Conservation (phyloP, 2,888 invertebrate genomes). For the Exephanes ischioxanthus region DNA sequence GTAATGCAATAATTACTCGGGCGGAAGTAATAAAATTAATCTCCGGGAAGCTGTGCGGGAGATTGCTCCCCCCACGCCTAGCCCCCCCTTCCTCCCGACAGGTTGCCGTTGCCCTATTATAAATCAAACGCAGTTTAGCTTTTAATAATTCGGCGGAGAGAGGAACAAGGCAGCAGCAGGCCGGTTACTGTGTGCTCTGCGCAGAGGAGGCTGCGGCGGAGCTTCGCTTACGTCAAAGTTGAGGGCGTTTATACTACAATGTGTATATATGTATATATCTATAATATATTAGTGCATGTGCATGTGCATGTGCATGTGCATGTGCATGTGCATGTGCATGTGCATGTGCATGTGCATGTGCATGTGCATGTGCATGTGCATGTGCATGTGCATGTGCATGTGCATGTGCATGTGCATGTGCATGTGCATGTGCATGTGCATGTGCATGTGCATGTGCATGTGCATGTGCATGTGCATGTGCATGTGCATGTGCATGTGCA, state of each 20-base stretch:
- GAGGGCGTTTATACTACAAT: neutral
- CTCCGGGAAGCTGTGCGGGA: conserved; percentile 74
- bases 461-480: no score
- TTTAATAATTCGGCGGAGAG: conserved; percentile 81
- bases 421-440: no score
- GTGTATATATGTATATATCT: neutral
- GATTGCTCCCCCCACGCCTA: conserved; percentile 63
- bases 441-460: no score
- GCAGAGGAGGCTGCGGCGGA: neutral
- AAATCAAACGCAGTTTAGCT: conserved; percentile 84
- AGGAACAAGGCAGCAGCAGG: conserved; percentile 61
- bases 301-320: no score
- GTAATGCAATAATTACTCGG: conserved; percentile 84
- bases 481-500: no score
- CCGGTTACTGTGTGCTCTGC: conserved; percentile 65
- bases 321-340: no score
- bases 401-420: no score
- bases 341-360: no score
- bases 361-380: no score
- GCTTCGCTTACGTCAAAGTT: neutral
- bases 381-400: no score
- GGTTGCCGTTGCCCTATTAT: conserved; percentile 79
- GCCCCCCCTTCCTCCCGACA: conserved; percentile 60
- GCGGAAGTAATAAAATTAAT: conserved; percentile 85
- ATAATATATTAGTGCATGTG: no score